A percentile compares a stretch with the other conserved stretches of the same genome.
These are phyloP conservation scores for Catalaphyllia jardinei DNA, from an alignment of 64 coral and sea anemone species.

Conservation along the genomic window DNA sequence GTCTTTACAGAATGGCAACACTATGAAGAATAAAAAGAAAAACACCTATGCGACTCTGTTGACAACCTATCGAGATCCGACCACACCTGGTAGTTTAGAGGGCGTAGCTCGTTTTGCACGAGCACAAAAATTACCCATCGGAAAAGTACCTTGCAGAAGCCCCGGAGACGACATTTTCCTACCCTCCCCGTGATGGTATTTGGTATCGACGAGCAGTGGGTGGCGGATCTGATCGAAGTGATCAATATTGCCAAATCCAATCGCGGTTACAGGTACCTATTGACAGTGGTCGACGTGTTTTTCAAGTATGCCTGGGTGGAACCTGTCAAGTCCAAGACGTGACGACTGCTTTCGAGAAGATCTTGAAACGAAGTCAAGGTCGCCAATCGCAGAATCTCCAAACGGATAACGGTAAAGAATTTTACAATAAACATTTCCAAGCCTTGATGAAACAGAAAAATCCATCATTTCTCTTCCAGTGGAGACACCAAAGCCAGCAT, in stretches of 20 bases:
- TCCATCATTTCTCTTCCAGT: neutral
- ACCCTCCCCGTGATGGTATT: neutral
- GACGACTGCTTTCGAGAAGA: neutral
- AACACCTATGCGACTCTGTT: no score
- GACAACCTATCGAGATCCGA: no score
- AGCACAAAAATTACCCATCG: neutral
- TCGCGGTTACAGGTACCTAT: neutral
- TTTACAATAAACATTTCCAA: neutral
- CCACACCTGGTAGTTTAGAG: neutral
- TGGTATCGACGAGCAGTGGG: neutral
- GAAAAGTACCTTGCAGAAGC: neutral
- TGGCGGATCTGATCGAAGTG: neutral
- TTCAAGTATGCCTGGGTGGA: neutral
- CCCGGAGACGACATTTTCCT: neutral
- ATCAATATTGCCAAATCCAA: neutral
- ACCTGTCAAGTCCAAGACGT: neutral
- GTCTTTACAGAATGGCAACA: neutral
- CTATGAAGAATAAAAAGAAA: no score
- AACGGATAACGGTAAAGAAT: constrained; percentile 4
- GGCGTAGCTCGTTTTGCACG: neutral
- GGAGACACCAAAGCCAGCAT: neutral
- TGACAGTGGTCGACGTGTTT: constrained; percentile 13
- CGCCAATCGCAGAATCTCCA: neutral
- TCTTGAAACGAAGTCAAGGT: neutral
- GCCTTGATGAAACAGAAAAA: neutral